These are phyloP conservation scores for Micronisus gabar DNA, from an alignment of 2,113 vertebrate genomes.

Conservation along the genomic window DNA sequence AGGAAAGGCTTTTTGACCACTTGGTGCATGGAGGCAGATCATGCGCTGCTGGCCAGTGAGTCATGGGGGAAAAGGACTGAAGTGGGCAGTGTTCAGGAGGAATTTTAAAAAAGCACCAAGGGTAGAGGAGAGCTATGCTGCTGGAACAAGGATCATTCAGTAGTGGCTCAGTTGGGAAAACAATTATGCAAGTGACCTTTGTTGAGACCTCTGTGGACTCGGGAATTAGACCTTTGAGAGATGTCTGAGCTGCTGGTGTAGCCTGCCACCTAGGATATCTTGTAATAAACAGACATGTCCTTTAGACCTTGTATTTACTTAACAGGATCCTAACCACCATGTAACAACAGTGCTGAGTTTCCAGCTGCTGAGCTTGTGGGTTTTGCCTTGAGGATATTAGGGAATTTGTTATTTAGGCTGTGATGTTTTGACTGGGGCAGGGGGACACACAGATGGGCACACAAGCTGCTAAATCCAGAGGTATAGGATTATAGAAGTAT, in stretches of 20 bases:
- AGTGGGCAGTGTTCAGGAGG: not conserved
- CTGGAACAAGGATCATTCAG: not conserved
- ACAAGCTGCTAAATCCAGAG: not conserved
- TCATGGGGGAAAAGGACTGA: not conserved
- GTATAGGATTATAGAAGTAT: not conserved
- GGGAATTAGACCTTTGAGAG: constrained; percentile 8
- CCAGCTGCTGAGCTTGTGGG: constrained; percentile 21
- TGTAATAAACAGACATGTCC: constrained; percentile 11
- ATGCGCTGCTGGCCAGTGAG: not conserved
- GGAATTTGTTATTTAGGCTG: not conserved
- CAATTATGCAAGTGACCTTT: constrained; percentile 42
- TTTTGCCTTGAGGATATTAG: not conserved
- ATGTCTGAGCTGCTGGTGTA: not conserved
- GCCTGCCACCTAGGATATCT: not conserved
- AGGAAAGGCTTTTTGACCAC: not conserved
- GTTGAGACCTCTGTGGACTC: not conserved
- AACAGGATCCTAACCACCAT: not conserved
- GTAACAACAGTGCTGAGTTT: not conserved
- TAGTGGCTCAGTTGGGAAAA: constrained; percentile 2
- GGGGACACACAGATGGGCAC: no score
- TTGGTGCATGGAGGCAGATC: not conserved
- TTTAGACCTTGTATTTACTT: constrained; percentile 57
- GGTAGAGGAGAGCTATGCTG: not conserved
- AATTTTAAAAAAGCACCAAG: not conserved
- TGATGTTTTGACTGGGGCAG: not conserved